Evolutionary conservation across 2,113 vertebrate genomes (phyloP), one percentile per base, ranked within the genome.

Genomic region (Crotalus horridus): DNA sequence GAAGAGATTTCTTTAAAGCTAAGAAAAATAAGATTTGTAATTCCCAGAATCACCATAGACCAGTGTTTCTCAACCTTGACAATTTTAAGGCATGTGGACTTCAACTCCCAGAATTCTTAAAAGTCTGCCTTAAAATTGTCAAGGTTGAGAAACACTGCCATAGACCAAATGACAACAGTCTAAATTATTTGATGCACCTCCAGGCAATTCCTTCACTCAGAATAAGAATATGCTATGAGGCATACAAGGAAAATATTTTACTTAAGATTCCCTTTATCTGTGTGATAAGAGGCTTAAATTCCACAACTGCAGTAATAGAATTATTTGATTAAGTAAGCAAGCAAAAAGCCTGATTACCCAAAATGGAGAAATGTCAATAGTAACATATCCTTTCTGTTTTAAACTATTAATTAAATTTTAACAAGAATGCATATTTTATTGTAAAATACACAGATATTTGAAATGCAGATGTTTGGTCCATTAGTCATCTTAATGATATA

Each of bases 321-420:
- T 61, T 7, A 13, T 91, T 94, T 94, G 86, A 55, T 48, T 94
- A 81, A 92, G 6, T 39, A 48, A 90, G 48, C 4, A 59, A 87
- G 24, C 12, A 58, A 51, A 29, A 24, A 61, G 8, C 51, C 33
- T 56, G 7, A 53, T 17, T 91, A 21, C 11, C 26, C 13, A 59
- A 91, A 87, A 55, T 55, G 39, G 2, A 39, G n/a, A 39, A 81
- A 81, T 74, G n/a, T 74, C n/a, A 74, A 20, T 20, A 81, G 17
- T 81, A 21, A 81, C n/a, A 81, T 39, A 81, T 17, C n/a, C 69
- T 81, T 81, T 39, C 1, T 81, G 15, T 81, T 81, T 81, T 81
- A 81, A 64, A 39, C 6, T 81, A 39, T 81, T 39, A 20, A 81
- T 74, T 74, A 39, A 39, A 58, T 55, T 55, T 87, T 21, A 56